Conservation (phyloP, 1,140 invertebrate genomes). For the Drosophila aff. region DNA sequence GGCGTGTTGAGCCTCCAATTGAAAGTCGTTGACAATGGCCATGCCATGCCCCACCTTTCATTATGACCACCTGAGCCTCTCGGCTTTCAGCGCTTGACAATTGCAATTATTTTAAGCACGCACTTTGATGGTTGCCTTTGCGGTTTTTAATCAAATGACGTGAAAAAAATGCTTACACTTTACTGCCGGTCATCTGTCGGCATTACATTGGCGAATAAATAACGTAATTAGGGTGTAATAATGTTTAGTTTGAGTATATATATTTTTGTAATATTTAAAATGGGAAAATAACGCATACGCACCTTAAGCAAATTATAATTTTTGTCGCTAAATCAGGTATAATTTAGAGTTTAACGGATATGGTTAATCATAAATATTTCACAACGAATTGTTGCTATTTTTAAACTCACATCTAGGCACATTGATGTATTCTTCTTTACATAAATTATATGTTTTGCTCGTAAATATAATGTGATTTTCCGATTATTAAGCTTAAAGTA, state of each 20-base stretch:
- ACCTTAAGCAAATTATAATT: neutral
- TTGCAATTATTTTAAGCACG: constrained; percentile 74
- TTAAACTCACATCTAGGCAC: too few species aligned
- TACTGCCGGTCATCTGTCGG: constrained; percentile 1
- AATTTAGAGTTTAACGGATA: too few species aligned
- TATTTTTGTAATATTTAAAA: neutral
- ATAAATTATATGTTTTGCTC: too few species aligned
- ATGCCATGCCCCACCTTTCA: neutral
- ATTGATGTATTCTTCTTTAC: too few species aligned
- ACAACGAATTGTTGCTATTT: too few species aligned
- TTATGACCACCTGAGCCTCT: constrained; percentile 27
- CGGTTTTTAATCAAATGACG: constrained; percentile 53
- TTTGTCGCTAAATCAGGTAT: too few species aligned
- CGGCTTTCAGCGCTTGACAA: constrained; percentile 32
- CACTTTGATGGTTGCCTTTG: constrained; percentile 57
- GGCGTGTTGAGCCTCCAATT: constrained; percentile 59
- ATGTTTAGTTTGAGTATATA: neutral
- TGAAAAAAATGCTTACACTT: constrained; percentile 8
- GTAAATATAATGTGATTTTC: neutral
- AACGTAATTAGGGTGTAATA: constrained; percentile 1
- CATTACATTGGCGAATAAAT: neutral
- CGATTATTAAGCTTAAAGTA: neutral
- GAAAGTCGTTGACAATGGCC: constrained; percentile 71
- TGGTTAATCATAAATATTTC: too few species aligned
- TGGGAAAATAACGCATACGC: neutral